phyloP scores from a whole-genome alignment of 1,140 invertebrate genomes.

The Rhysida immarginata region DNA sequence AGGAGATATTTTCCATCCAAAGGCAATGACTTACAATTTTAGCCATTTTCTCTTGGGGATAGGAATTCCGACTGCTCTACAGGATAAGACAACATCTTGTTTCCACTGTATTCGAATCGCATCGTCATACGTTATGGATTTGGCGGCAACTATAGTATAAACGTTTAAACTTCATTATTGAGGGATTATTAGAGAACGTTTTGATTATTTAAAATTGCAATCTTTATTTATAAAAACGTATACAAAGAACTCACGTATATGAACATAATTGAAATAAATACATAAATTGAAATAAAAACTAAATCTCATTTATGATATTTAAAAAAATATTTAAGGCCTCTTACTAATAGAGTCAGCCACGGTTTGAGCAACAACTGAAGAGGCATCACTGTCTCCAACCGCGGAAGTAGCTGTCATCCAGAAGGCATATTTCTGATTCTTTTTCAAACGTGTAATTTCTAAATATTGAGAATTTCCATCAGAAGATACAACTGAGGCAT shows the following conservation, averaged over 20 bases:
- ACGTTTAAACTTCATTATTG: no score
- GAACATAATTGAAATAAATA: no score
- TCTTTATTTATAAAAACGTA: no score
- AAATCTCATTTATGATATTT: not conserved
- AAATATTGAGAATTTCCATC: not conserved
- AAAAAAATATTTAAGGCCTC: not conserved
- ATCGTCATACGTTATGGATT: conserved; percentile 81
- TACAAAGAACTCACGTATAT: no score
- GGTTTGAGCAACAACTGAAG: conserved; percentile 21
- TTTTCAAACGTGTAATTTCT: conserved; percentile 65
- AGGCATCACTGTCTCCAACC: conserved; percentile 79
- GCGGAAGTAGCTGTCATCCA: conserved; percentile 87
- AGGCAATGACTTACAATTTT: not conserved
- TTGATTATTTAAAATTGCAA: no score
- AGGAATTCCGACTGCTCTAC: conserved; percentile 75
- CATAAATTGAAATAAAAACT: no score
- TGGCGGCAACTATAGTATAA: conserved; percentile 57
- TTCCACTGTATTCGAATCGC: conserved; percentile 76
- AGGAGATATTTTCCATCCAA: not conserved
- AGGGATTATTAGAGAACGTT: no score
- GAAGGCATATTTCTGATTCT: conserved; percentile 71
- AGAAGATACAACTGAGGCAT: not conserved
- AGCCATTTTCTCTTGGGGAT: conserved; percentile 68
- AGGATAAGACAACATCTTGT: conserved; percentile 78
- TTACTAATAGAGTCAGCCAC: not conserved